These are phyloP conservation scores for Agrotis puta DNA, from an alignment of 2,888 invertebrate genomes.

Conservation along the genomic window DNA sequence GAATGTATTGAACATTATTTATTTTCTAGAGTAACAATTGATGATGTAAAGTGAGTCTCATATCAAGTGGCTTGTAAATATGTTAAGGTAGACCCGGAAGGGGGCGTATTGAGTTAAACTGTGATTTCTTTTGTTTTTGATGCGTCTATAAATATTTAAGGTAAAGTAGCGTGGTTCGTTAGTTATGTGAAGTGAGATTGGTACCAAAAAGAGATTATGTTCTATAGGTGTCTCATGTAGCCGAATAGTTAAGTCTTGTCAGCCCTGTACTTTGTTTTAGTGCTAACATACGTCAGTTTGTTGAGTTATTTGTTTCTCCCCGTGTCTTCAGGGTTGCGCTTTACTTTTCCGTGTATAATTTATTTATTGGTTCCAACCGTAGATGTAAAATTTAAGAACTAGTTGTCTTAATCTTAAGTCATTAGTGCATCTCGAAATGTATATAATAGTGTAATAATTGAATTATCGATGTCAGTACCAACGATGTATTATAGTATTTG, in stretches of 20 bases:
- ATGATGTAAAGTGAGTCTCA: conserved; percentile 81
- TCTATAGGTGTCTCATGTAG: conserved; percentile 83
- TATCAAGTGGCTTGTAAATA: conserved; percentile 87
- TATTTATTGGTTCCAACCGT: conserved; percentile 85
- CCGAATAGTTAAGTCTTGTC: conserved; percentile 75
- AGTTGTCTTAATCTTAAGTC: conserved; percentile 81
- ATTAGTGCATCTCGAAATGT: conserved; percentile 80
- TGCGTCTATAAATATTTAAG: conserved; percentile 81
- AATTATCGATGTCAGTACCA: conserved; percentile 88
- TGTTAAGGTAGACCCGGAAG: conserved; percentile 75
- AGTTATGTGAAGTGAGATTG: conserved; percentile 88
- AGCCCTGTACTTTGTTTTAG: conserved; percentile 73
- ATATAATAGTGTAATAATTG: conserved; percentile 85
- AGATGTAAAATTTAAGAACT: conserved; percentile 80
- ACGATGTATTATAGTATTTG: conserved; percentile 87
- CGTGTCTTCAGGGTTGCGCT: conserved; percentile 65
- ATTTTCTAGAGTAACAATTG: conserved; percentile 79
- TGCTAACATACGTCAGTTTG: conserved; percentile 71
- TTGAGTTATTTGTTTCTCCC: conserved; percentile 83
- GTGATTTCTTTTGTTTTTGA: conserved; percentile 87
- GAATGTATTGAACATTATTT: conserved; percentile 81
- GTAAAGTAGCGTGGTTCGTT: conserved; percentile 78
- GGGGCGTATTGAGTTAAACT: conserved; percentile 82
- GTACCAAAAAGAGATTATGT: conserved; percentile 90
- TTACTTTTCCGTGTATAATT: conserved; percentile 78